Evolutionary conservation across 2,113 vertebrate genomes (phyloP).

Genomic region (Oceanites oceanicus): DNA sequence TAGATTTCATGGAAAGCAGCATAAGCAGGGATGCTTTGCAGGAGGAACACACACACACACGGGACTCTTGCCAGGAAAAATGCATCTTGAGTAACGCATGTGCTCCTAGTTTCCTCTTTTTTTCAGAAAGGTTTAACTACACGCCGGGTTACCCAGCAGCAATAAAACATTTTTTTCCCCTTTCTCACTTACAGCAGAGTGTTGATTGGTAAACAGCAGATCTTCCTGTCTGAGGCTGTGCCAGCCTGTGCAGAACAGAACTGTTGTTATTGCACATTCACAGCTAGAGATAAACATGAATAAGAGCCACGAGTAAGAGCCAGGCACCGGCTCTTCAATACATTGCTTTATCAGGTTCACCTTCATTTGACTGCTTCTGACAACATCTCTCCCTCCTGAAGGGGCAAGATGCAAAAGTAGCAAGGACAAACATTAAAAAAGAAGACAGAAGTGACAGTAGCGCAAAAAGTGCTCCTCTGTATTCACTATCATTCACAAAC

Average conservation of each 20-base stretch:
- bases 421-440: not conserved
- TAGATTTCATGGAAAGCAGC: not conserved
- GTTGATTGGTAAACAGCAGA: constrained; percentile 58
- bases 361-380: not conserved
- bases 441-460: not conserved
- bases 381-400: not conserved
- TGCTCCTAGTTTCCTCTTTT: not conserved
- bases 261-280: constrained; percentile 68
- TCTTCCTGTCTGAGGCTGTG: constrained; percentile 59
- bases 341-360: not conserved
- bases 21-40: not conserved
- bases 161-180: not conserved
- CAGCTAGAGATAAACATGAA: constrained; percentile 66
- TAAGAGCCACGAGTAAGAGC: constrained; percentile 43
- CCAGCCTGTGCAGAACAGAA: constrained; percentile 68
- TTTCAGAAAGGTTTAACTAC: constrained; percentile 14
- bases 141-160: constrained; percentile 12
- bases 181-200: constrained; percentile 56
- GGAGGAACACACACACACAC: not conserved
- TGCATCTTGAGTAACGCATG: constrained; percentile 20
- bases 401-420: not conserved
- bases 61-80: constrained; percentile 27
- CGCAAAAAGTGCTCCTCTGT: not conserved
- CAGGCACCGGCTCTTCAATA: constrained; percentile 29
- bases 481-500: not conserved